Conservation (phyloP, 2,797 vertebrate genomes). For the Acestrorhynchus altus region DNA sequence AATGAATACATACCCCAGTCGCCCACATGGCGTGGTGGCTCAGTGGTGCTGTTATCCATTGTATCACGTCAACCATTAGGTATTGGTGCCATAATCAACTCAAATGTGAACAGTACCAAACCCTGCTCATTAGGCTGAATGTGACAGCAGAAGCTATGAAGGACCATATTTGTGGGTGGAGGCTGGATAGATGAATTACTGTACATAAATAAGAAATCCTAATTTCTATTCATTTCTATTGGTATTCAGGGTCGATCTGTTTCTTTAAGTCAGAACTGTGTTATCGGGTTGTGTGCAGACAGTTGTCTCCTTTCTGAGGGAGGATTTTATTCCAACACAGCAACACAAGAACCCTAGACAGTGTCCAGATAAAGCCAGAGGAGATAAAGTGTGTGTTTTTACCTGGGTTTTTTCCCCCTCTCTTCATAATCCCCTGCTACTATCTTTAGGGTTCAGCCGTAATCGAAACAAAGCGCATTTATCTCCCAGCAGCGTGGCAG, state of each 20-base stretch:
- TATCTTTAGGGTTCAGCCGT: slow-evolving; percentile 48
- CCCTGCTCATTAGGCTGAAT: no score
- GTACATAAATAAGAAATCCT: no score
- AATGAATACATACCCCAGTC: no score
- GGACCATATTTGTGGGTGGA: no score
- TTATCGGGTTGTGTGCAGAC: background rate
- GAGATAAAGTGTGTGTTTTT: slow-evolving; percentile 42
- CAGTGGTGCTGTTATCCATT: no score
- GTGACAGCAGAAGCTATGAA: no score
- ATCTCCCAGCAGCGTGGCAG: slow-evolving; percentile 38
- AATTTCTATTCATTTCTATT: background rate
- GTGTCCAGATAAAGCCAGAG: slow-evolving; percentile 42
- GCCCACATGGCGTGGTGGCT: no score
- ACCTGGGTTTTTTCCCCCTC: background rate
- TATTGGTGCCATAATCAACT: no score
- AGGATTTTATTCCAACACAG: slow-evolving; percentile 25
- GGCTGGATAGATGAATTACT: no score
- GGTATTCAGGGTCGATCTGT: background rate
- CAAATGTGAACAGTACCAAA: no score
- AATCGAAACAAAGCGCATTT: slow-evolving; percentile 59
- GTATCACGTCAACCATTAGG: no score
- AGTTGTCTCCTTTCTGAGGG: slow-evolving; percentile 6
- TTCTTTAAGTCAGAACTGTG: background rate
- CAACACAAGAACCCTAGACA: slow-evolving; percentile 21
- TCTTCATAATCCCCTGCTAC: slow-evolving; percentile 46